Base-by-base conservation (phyloP, 2,888 invertebrate species). In the Enchytraeus crypticus region DNA sequence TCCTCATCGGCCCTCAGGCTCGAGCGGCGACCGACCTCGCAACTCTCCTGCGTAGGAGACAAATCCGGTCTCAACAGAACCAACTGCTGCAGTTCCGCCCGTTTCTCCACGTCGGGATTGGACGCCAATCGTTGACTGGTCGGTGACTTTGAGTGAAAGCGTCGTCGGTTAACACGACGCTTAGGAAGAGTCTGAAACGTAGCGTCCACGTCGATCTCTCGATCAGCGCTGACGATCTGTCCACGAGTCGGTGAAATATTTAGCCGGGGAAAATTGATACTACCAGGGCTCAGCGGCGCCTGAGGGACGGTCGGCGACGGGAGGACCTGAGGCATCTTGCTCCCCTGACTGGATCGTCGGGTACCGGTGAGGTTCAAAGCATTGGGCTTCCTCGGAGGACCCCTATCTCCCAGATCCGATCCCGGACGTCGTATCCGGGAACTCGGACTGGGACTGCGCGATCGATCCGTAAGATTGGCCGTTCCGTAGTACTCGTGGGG, bases 201-300 rank as follows among this genome's bases (percentile, higher is more conserved):
- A n/a, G n/a, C n/a, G n/a, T n/a, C n/a, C n/a, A n/a, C n/a, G n/a
- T n/a, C n/a, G n/a, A n/a, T n/a, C n/a, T n/a, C n/a, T n/a, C n/a
- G n/a, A n/a, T n/a, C n/a, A n/a, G n/a, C n/a, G n/a, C n/a, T n/a
- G n/a, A n/a, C n/a, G n/a, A n/a, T n/a, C n/a, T n/a, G n/a, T n/a
- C n/a, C n/a, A n/a, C 49, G 49, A 5, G 57, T 46, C n/a, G 95
- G 95, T 79, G 93, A 93, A 74, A 91, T 88, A 83, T 90, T 92
- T 80, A 93, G 84, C 83, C 90, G 90, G 73, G 92, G 90, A 82
- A 93, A 92, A 82, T 92, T 92, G 77, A 90, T 81, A 65, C 74
- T 76, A 49, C 74, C 75, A 14, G 78, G 77, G 47, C 73, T 74
- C 59, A 69, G 73, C 5, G 27, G 8, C 53, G 74, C 72, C 64